A percentile compares a stretch with the other conserved stretches of the same genome.
phyloP scores from a whole-genome alignment of 1,140 invertebrate genomes.

The Chlorops oryzae region DNA sequence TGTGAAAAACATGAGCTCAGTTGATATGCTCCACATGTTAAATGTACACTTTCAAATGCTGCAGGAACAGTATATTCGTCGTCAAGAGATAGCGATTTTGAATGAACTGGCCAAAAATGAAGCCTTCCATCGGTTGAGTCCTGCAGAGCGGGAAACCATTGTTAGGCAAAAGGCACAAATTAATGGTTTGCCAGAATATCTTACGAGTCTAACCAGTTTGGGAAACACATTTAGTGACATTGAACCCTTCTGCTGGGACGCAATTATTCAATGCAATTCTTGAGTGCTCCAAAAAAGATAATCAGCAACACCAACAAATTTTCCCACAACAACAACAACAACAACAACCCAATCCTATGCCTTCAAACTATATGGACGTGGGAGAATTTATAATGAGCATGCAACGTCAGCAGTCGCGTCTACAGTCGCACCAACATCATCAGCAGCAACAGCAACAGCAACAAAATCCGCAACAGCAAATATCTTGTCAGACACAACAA shows the following conservation, averaged over 20 bases:
- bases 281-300: slow-evolving; percentile 31
- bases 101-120: slow-evolving; percentile 60
- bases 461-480: too few relatives aligned
- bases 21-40: slow-evolving; percentile 45
- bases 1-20: slow-evolving; percentile 28
- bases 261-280: slow-evolving; percentile 31
- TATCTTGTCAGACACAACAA: too few relatives aligned
- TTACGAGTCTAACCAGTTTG: slow-evolving; percentile 36
- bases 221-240: slow-evolving; percentile 26
- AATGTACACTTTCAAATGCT: slow-evolving; percentile 52
- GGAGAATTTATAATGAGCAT: slow-evolving; percentile 37
- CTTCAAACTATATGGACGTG: slow-evolving; percentile 35
- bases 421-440: not conserved
- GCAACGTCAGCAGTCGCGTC: slow-evolving; percentile 22
- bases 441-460: slow-evolving; percentile 51
- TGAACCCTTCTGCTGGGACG: slow-evolving; percentile 31
- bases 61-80: slow-evolving; percentile 52
- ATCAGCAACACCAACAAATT: slow-evolving; percentile 21
- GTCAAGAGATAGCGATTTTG: slow-evolving; percentile 51
- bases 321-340: not conserved
- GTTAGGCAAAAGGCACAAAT: slow-evolving; percentile 52
- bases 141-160: slow-evolving; percentile 57
- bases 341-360: slow-evolving; percentile 13
- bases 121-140: slow-evolving; percentile 55
- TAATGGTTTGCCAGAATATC: slow-evolving; percentile 49